Conservation (phyloP, 2,113 vertebrate genomes). For the Riparia riparia region DNA sequence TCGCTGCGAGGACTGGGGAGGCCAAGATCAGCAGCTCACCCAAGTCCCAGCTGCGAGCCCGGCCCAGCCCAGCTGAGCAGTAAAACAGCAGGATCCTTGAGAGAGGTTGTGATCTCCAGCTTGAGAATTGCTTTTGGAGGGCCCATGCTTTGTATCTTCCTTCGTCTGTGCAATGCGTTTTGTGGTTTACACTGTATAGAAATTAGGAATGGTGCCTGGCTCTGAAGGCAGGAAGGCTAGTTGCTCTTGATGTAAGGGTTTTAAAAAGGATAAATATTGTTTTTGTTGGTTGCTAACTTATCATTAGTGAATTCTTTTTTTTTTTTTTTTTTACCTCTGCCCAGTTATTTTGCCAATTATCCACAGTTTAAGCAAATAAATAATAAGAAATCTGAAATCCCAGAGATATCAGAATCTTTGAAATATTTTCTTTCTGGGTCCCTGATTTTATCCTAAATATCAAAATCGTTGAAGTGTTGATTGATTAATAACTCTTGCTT, state of each 20-base stretch:
- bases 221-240: not conserved
- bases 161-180: not conserved
- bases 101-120: not conserved
- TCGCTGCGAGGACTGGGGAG: not conserved
- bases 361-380: not conserved
- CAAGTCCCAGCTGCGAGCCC: not conserved
- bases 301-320: not conserved
- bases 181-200: not conserved
- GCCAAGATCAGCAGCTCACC: not conserved
- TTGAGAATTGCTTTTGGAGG: not conserved
- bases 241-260: not conserved
- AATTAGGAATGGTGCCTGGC: not conserved
- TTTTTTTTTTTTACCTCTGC: not conserved
- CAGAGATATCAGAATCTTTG: not conserved
- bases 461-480: not conserved
- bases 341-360: not conserved
- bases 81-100: not conserved
- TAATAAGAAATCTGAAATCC: not conserved
- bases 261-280: not conserved
- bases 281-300: not conserved
- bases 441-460: not conserved
- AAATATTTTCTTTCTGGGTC: not conserved
- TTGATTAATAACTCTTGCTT: not conserved
- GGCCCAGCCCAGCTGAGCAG: not conserved
- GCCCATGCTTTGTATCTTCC: accelerated